phyloP scores from a whole-genome alignment of 2,113 vertebrate genomes.

The Psammodynastes pulverulentus region DNA sequence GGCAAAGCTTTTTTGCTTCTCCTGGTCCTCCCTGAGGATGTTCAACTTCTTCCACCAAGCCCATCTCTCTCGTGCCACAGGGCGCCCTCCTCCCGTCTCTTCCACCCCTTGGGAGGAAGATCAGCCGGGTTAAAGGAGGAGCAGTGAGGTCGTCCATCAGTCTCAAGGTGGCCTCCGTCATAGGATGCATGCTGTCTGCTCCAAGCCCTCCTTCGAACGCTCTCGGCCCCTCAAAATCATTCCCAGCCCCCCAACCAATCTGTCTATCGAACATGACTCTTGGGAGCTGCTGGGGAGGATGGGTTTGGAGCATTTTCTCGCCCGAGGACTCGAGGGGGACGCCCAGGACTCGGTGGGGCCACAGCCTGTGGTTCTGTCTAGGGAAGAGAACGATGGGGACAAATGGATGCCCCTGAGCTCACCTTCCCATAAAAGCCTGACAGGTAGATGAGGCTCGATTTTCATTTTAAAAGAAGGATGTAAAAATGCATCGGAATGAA shows the following conservation, averaged over 20 bases:
- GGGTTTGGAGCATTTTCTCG: background rate
- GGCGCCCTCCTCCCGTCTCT: background rate
- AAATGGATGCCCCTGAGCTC: background rate
- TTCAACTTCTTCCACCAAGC: background rate
- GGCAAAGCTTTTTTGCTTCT: conserved; percentile 43
- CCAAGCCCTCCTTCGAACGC: background rate
- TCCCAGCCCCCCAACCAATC: too few species aligned
- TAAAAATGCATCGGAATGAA: background rate
- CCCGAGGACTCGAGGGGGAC: background rate
- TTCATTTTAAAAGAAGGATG: background rate
- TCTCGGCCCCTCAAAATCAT: background rate
- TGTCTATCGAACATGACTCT: background rate
- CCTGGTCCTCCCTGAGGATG: background rate
- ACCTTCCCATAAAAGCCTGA: background rate
- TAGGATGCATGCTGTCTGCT: background rate
- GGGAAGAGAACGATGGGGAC: background rate
- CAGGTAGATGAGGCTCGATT: background rate
- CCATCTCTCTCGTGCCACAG: accelerated
- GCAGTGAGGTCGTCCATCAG: background rate
- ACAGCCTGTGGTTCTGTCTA: background rate
- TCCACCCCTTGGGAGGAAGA: background rate
- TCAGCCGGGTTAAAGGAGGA: background rate
- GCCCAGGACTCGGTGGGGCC: background rate
- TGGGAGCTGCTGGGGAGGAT: background rate
- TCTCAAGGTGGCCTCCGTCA: background rate